These are phyloP conservation scores for Semicossyphus pulcher DNA, from an alignment of 2,113 vertebrate genomes.

Conservation along the genomic window DNA sequence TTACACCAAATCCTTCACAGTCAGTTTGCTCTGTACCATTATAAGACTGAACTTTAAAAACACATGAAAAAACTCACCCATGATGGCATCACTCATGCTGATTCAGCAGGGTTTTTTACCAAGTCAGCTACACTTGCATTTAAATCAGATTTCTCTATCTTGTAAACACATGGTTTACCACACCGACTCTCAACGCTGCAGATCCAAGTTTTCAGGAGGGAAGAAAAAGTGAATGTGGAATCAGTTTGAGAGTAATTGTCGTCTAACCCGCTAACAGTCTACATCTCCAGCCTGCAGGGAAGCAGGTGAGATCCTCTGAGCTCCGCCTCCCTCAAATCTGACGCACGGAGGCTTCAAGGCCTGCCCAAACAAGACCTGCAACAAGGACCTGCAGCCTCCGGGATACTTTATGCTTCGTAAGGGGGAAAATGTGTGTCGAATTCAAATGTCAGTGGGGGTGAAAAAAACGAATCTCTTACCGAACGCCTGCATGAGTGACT, in stretches of 20 bases:
- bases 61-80: conserved; percentile 55
- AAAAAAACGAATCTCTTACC: not conserved
- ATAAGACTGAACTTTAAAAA: not conserved
- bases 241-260: not conserved
- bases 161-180: not conserved
- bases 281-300: conserved; percentile 40
- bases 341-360: conserved; percentile 21
- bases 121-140: not conserved
- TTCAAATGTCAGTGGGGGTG: not conserved
- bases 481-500: not conserved
- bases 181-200: not conserved
- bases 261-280: conserved; percentile 14
- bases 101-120: not conserved
- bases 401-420: not conserved
- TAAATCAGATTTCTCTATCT: not conserved
- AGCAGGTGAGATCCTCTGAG: conserved; percentile 41
- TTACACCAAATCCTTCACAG: not conserved
- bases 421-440: conserved; percentile 21
- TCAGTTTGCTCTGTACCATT: not conserved
- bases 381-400: conserved; percentile 1
- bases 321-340: conserved; percentile 45
- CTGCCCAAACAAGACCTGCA: conserved; percentile 57
- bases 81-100: conserved; percentile 35
- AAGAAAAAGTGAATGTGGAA: not conserved
- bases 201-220: not conserved